Evolutionary conservation across 2,113 vertebrate genomes (phyloP).

Genomic region (Lepus americanus): DNA sequence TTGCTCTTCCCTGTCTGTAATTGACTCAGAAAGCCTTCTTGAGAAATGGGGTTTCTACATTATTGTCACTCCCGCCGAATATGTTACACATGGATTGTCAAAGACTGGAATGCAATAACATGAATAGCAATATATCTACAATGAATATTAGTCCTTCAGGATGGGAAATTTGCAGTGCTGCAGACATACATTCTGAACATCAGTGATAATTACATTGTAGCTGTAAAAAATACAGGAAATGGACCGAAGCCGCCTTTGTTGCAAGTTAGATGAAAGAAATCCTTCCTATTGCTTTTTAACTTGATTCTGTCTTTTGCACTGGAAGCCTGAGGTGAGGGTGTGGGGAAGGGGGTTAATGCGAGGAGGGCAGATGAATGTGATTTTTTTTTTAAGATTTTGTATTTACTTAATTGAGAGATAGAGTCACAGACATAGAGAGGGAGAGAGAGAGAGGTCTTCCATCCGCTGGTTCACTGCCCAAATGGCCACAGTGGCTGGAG

Average conservation of each 20-base stretch:
- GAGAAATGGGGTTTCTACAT: slow-evolving; percentile 49
- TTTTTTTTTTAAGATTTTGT: too few relatives aligned
- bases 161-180: neutral
- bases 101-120: slow-evolving; percentile 54
- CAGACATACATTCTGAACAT: slow-evolving; percentile 19
- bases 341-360: neutral
- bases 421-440: too few relatives aligned
- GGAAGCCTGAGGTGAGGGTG: neutral
- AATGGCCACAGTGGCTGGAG: too few relatives aligned
- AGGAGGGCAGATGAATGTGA: neutral
- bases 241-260: neutral
- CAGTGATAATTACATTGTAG: slow-evolving; percentile 28
- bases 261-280: neutral
- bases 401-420: too few relatives aligned
- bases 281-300: neutral
- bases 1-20: neutral
- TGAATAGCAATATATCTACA: neutral
- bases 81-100: slow-evolving; percentile 32
- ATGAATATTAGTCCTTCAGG: slow-evolving; percentile 35
- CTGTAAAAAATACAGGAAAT: slow-evolving; percentile 60
- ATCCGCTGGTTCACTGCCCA: too few relatives aligned
- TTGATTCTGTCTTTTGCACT: neutral
- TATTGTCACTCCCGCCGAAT: neutral
- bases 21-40: slow-evolving; percentile 36
- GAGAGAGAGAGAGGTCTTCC: too few relatives aligned